A percentile compares a stretch with the other conserved stretches of the same genome.
Evolutionary conservation across 2,888 invertebrate species (phyloP).

Genomic region (Catocala nupta): DNA sequence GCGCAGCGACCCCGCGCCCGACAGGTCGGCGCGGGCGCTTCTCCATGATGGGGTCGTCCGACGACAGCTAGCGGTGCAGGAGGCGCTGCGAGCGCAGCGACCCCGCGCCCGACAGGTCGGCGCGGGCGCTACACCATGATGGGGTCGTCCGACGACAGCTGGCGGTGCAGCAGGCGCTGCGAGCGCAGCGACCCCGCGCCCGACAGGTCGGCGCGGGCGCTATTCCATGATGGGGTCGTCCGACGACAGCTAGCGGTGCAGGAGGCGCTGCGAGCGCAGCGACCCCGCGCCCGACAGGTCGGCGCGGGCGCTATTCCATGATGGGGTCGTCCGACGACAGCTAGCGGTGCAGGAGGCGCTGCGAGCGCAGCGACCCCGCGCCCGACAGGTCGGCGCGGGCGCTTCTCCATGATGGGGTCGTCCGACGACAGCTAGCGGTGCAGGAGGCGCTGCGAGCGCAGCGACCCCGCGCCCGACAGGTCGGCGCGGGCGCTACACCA

Average conservation of each 20-base stretch:
- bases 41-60: slow-evolving; percentile 86
- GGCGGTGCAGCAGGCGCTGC: slow-evolving; percentile 79
- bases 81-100: slow-evolving; percentile 77
- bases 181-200: slow-evolving; percentile 69
- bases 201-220: slow-evolving; percentile 78
- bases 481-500: slow-evolving; percentile 82
- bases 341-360: slow-evolving; percentile 79
- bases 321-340: slow-evolving; percentile 85
- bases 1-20: slow-evolving; percentile 67
- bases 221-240: slow-evolving; percentile 86
- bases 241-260: slow-evolving; percentile 83
- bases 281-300: slow-evolving; percentile 80
- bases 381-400: slow-evolving; percentile 80
- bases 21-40: slow-evolving; percentile 80
- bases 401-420: slow-evolving; percentile 84
- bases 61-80: slow-evolving; percentile 82
- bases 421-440: slow-evolving; percentile 84
- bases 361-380: slow-evolving; percentile 69
- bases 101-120: slow-evolving; percentile 80
- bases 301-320: slow-evolving; percentile 75
- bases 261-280: slow-evolving; percentile 75
- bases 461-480: slow-evolving; percentile 70
- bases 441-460: slow-evolving; percentile 77
- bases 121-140: slow-evolving; percentile 79
- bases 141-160: slow-evolving; percentile 84